Conservation (phyloP, 2,113 vertebrate species). For the Tetrax tetrax region DNA sequence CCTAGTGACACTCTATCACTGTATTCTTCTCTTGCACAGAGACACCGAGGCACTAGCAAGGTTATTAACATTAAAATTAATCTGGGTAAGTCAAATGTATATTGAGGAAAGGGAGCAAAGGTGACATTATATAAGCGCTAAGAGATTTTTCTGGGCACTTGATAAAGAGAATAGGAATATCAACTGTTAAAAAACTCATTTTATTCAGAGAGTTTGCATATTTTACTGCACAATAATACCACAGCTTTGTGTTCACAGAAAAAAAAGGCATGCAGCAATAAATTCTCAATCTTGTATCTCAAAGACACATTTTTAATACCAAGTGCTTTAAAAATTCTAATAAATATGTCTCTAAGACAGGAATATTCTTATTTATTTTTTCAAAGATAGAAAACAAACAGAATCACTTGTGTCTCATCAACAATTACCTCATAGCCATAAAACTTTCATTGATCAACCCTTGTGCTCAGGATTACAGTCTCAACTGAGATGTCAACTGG, state of each 20-base stretch:
- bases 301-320: background rate
- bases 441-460: background rate
- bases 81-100: background rate
- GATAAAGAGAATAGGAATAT: background rate
- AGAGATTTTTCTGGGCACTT: background rate
- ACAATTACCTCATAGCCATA: background rate
- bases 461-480: background rate
- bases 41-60: background rate
- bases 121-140: background rate
- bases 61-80: constrained; percentile 4
- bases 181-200: background rate
- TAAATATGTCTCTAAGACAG: background rate
- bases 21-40: background rate
- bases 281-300: background rate
- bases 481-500: background rate
- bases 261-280: background rate
- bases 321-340: background rate
- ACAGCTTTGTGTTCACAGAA: background rate
- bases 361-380: background rate
- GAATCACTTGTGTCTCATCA: background rate
- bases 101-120: background rate
- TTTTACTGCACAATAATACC: background rate
- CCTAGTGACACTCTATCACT: background rate
- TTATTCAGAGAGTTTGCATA: background rate
- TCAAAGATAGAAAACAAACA: background rate